A percentile compares a stretch with the other conserved stretches of the same genome.
phyloP scores from a whole-genome alignment of 2,888 invertebrate genomes.

The Xestia xanthographa region DNA sequence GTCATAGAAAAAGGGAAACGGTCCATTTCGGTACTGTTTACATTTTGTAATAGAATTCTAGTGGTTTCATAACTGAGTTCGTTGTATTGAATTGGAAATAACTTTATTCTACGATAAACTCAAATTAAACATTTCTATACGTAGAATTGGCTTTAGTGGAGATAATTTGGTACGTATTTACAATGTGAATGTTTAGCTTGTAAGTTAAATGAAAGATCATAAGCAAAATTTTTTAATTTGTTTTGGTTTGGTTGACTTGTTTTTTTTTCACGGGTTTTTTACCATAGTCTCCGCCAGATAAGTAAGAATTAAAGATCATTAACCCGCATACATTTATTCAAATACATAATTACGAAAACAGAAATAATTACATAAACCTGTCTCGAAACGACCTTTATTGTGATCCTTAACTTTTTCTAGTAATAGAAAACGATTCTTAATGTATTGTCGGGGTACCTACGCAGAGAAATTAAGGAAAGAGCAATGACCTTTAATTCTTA shows the following conservation, averaged over 20 bases:
- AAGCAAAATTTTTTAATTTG: neutral
- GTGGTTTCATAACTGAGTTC: slow-evolving; percentile 10
- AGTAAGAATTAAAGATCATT: no score
- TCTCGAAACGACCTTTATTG: no score
- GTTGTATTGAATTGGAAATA: neutral
- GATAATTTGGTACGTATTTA: neutral
- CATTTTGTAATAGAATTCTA: slow-evolving; percentile 27
- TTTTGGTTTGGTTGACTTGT: neutral
- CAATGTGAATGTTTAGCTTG: neutral
- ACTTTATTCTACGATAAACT: neutral
- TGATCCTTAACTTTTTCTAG: no score
- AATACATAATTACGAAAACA: no score
- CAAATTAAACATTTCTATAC: neutral
- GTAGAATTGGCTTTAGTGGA: neutral
- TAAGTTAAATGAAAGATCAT: neutral
- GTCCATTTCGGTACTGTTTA: slow-evolving; percentile 15
- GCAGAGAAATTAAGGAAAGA: no score
- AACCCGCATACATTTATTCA: no score
- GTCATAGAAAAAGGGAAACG: slow-evolving; percentile 32
- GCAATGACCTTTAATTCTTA: no score
- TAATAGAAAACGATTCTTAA: no score
- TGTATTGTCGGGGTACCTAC: no score
- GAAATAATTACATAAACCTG: no score
- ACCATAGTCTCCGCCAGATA: no score
- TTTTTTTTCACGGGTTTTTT: neutral